phyloP scores from a whole-genome alignment of 2,888 invertebrate species.

The Sericinus montela region DNA sequence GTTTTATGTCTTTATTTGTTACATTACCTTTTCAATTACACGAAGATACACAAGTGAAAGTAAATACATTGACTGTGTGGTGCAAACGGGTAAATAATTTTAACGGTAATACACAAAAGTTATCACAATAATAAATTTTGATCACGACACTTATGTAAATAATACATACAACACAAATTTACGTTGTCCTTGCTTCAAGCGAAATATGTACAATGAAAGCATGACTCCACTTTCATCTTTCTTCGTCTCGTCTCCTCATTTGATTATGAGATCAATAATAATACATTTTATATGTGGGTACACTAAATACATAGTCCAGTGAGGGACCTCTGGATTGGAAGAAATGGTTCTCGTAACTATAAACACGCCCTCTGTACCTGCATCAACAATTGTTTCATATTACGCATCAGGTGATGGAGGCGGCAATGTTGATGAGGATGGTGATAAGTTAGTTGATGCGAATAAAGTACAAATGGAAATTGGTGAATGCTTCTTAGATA shows the following conservation, averaged over 20 bases:
- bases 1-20: conserved; percentile 59
- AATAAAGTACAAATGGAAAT: conserved; percentile 16
- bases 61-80: conserved; percentile 24
- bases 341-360: conserved; percentile 78
- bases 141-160: conserved; percentile 58
- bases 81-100: conserved; percentile 26
- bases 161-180: conserved; percentile 51
- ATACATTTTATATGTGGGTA: conserved; percentile 75
- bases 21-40: conserved; percentile 39
- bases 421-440: conserved; percentile 19
- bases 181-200: conserved; percentile 42
- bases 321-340: conserved; percentile 72
- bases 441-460: conserved; percentile 22
- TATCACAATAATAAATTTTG: conserved; percentile 66
- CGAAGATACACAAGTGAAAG: conserved; percentile 10
- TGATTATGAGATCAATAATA: conserved; percentile 53
- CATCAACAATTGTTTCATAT: conserved; percentile 61
- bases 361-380: conserved; percentile 77
- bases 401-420: conserved; percentile 32
- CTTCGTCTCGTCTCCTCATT: conserved; percentile 31
- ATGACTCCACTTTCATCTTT: conserved; percentile 28
- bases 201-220: conserved; percentile 48
- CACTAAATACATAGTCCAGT: conserved; percentile 75
- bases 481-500: conserved; percentile 28
- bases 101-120: conserved; percentile 35